Evolutionary conservation across 1,140 invertebrate species (phyloP), one percentile per base, ranked within the genome.

Genomic region (Tachypleus tridentatus): DNA sequence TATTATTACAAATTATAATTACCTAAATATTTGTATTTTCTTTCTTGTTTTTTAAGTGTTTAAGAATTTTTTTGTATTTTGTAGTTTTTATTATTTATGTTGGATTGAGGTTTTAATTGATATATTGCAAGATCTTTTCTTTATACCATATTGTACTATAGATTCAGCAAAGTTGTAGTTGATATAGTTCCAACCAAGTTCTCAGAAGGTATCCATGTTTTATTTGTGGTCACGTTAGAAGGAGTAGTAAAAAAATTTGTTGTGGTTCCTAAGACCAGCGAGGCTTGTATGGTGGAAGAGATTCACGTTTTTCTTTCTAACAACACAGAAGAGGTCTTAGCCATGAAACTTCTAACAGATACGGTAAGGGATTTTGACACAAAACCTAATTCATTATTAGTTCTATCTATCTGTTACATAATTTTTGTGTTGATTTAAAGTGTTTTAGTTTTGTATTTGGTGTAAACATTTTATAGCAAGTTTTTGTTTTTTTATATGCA

Each of bases 281-380:
- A 86, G 64, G 84, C 90, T 0, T 97, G 93, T 76, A 77, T 94
- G 4, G 82, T 95, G 11, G 92, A 96, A 75, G 81, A 91, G 61
- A 89, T 92, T 83, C 84, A 86, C 63, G 81, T 89, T 3, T 81
- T 87, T 6, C 71, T 74, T 10, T 76, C 82, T 67, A 73, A 74
- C 50, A 71, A 76, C 1, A 74, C 75, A 49, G 80, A 81, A 50
- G 76, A 82, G 54, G 81, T 88, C 53, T 77, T 83, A 76, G 83
- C 81, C 6, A 81, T 95, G 77, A 86, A 89, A 72, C 88, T 89
- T 72, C 78, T 91, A 2, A 87, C 88, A 74, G 84, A 87, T 68
- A 88, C 87, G 11, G 85, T 87, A 74, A 83, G 73, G 54, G 63
- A 54, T 8, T 54, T 54, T 8, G n/a, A 7, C 53, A 54, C n/a